Conservation (phyloP, 2,888 invertebrate genomes). For the Lydus trimaculatus region DNA sequence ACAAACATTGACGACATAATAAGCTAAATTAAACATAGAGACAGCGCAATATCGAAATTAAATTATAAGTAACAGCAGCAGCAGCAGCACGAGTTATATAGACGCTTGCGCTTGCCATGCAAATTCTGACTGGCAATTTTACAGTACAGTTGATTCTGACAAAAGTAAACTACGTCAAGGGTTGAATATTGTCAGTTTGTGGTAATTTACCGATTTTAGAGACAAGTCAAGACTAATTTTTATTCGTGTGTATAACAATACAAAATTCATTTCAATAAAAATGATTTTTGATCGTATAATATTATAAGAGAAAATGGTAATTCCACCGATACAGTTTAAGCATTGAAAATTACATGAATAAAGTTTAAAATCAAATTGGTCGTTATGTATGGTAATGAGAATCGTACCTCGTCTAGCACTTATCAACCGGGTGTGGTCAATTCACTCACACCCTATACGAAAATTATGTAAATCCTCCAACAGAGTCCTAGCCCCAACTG, state of each 20-base stretch:
- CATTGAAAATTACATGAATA: constrained; percentile 26
- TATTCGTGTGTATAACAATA: neutral
- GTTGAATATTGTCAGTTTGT: constrained; percentile 30
- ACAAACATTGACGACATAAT: constrained; percentile 56
- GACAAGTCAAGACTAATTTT: neutral
- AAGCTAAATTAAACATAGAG: constrained; percentile 57
- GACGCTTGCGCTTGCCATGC: constrained; percentile 51
- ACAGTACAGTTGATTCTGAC: constrained; percentile 45
- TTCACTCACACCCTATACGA: constrained; percentile 12
- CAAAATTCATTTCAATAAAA: neutral
- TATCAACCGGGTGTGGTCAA: constrained; percentile 25
- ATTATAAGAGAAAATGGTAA: too few species aligned
- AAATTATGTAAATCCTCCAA: constrained; percentile 30
- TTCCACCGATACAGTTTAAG: too few species aligned
- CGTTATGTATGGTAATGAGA: constrained; percentile 44
- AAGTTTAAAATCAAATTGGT: constrained; percentile 38
- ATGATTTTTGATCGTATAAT: too few species aligned
- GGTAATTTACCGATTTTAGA: constrained; percentile 23
- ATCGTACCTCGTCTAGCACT: constrained; percentile 28
- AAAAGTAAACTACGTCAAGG: constrained; percentile 29
- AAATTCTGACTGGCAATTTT: constrained; percentile 52
- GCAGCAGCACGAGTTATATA: constrained; percentile 33
- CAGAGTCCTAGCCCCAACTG: neutral
- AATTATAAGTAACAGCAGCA: constrained; percentile 53
- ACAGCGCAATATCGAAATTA: constrained; percentile 55